Percentiles rank a stretch among this genome's conserved stretches.
These are phyloP conservation scores for Amorpha juglandis DNA, from an alignment of 2,888 invertebrate species.

Conservation along the genomic window DNA sequence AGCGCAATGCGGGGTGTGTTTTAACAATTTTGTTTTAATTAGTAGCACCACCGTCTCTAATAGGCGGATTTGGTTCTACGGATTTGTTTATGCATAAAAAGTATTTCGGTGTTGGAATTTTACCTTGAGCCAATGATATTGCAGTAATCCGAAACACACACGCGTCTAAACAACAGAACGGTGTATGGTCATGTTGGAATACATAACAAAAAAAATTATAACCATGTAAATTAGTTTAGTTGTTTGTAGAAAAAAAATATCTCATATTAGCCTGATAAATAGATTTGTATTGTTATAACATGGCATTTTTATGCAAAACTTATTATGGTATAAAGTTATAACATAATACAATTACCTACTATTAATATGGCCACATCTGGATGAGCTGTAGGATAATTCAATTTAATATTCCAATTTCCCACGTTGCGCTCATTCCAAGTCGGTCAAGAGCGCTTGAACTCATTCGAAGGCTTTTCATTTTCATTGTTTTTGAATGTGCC, in stretches of 20 bases:
- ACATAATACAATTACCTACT: background rate
- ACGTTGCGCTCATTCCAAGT: constrained; percentile 49
- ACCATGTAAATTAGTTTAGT: background rate
- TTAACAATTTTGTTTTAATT: constrained; percentile 84
- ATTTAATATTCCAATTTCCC: constrained; percentile 33
- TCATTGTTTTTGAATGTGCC: constrained; percentile 53
- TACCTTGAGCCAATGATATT: background rate
- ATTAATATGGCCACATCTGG: background rate
- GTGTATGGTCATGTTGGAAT: too few relatives aligned
- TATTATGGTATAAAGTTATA: background rate
- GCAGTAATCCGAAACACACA: background rate
- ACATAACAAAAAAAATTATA: background rate
- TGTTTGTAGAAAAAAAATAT: background rate
- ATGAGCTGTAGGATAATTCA: too few relatives aligned
- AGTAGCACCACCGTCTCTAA: constrained; percentile 73
- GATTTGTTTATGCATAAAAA: constrained; percentile 51
- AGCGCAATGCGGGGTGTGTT: constrained; percentile 65
- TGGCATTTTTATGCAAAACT: background rate
- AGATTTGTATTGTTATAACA: background rate
- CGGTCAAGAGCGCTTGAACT: constrained; percentile 51
- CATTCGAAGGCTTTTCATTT: constrained; percentile 57
- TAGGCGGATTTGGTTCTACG: constrained; percentile 70
- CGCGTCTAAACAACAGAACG: background rate
- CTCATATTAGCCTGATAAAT: background rate
- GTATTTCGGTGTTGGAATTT: constrained; percentile 15